Evolutionary conservation across 1,140 invertebrate genomes (phyloP).

Genomic region (Drosophila repletoides): DNA sequence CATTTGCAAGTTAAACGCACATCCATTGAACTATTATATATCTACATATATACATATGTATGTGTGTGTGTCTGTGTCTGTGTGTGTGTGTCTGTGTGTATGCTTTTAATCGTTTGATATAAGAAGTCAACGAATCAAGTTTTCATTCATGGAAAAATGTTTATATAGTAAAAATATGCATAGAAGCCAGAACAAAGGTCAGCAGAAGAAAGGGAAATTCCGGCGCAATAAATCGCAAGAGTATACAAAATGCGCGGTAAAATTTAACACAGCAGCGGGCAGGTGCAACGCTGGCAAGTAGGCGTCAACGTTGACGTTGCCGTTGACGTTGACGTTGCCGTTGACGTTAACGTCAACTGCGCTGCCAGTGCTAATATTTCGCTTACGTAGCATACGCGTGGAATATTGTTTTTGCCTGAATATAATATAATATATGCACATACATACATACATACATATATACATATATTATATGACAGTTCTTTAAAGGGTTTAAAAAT

Average conservation of each 20-base stretch:
- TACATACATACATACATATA: no score
- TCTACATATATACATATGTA: neutral
- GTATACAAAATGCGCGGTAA: constrained; percentile 18
- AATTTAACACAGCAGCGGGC: constrained; percentile 1
- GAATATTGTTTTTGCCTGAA: no score
- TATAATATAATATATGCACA: no score
- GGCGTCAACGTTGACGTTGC: constrained; percentile 1
- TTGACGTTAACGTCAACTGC: constrained; percentile 2
- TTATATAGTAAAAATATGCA: neutral
- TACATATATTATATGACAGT: no score
- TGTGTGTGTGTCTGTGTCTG: constrained; percentile 38
- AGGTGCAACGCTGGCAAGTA: constrained; percentile 54
- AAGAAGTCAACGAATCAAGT: neutral
- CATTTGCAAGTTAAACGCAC: constrained; percentile 57
- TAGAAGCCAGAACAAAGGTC: neutral
- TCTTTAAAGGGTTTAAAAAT: constrained; percentile 38
- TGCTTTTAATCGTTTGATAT: neutral
- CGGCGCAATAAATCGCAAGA: no score
- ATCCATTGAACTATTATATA: constrained; percentile 33
- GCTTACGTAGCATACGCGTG: constrained; percentile 53
- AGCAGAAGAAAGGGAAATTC: no score
- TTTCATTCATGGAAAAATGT: constrained; percentile 54
- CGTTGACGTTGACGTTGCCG: neutral
- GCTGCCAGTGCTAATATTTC: neutral
- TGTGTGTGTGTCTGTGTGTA: neutral